Percentiles rank a stretch among this genome's conserved stretches.
Evolutionary conservation across 2,113 vertebrate genomes (phyloP).

Genomic region (Rhinichthys klamathensis): DNA sequence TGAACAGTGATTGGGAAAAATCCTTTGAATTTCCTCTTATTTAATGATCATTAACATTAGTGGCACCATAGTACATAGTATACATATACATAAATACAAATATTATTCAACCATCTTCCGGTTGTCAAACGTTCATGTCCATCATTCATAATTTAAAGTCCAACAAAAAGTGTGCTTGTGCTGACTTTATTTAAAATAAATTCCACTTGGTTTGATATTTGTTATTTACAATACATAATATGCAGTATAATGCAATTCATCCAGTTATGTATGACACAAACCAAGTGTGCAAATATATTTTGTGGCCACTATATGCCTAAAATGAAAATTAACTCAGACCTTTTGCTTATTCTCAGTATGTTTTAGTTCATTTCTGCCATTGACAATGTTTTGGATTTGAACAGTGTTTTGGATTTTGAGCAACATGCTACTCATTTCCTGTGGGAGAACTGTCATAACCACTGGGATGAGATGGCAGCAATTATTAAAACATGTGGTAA

Average conservation of each 20-base stretch:
- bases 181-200: neutral
- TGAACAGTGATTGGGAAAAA: neutral
- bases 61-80: too few relatives aligned
- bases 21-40: neutral
- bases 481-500: neutral
- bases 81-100: too few relatives aligned
- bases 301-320: neutral
- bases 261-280: neutral
- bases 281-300: neutral
- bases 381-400: neutral
- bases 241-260: neutral
- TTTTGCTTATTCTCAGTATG: neutral
- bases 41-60: neutral
- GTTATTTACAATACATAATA: neutral
- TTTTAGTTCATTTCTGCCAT: neutral
- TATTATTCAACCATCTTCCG: too few relatives aligned
- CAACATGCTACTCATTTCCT: neutral
- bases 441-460: neutral
- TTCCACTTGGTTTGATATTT: neutral
- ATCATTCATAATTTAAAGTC: too few relatives aligned
- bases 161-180: neutral
- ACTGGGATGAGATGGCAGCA: neutral
- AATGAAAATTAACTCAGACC: neutral
- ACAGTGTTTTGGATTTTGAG: slow-evolving; percentile 7
- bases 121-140: too few relatives aligned